Evolutionary conservation across 2,113 vertebrate species (phyloP), one percentile per base, ranked within the genome.

Genomic region (Cepphus grylle): DNA sequence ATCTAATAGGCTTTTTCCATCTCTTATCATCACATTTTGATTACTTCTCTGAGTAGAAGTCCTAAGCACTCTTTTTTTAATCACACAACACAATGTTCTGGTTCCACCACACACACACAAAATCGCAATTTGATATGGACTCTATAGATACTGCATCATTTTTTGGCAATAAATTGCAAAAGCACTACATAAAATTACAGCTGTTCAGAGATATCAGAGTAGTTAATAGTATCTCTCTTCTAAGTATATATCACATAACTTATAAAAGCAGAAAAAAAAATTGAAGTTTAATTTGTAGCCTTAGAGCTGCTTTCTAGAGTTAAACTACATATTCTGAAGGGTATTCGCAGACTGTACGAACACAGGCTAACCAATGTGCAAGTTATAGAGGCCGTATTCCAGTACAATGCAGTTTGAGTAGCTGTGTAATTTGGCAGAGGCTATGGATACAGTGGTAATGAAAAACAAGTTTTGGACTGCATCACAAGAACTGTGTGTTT

Each of bases 1-100:
- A 87, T 22, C 72, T 87, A 82, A 91, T 38, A 78, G 63, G 59
- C 58, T 74, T 89, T 93, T 96, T 66, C 69, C 45, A 52, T 70
- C 81, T 84, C 74, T 81, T 66, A 74, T 61, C 53, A 72, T 49
- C 34, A 32, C 34, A 69, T 66, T 93, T 71, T 52, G 50, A 50
- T 84, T 79, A 79, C 36, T 91, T 78, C 27, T 67, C 38, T 43
- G 80, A 59, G 38, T 61, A 32, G 52, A 79, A 74, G 25, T 89
- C 36, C 36, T 40, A 71, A 56, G 66, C 50, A 87, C n/a, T 5
- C 0, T 11, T 86, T 81, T 66, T 40, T 34, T 32, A 6, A n/a
- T 43, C 49, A 40, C 11, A 65, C 18, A 43, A 58, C 22, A 74
- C 56, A 32, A 74, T 49, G 21, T 25, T 79, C 63, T 85, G 27